Evolutionary conservation across 1,140 invertebrate species (phyloP).

Genomic region (Cyclargus thomasi): DNA sequence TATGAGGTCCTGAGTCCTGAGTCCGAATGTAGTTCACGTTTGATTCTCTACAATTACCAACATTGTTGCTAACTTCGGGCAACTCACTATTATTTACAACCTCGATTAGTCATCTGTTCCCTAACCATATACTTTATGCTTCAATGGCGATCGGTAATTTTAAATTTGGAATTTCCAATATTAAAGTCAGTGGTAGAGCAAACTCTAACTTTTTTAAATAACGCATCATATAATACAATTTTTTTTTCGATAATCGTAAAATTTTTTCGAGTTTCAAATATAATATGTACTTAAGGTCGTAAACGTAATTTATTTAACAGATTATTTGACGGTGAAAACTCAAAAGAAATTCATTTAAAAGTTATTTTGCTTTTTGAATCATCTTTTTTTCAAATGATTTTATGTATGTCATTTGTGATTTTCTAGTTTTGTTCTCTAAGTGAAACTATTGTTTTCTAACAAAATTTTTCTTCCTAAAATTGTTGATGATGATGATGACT

Average conservation of each 20-base stretch:
- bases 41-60: conserved; percentile 27
- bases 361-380: too few relatives aligned
- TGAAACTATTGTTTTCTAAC: background rate
- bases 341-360: too few relatives aligned
- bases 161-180: background rate
- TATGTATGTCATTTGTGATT: too few relatives aligned
- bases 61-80: conserved; percentile 26
- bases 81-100: conserved; percentile 24
- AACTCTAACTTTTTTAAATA: background rate
- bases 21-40: conserved; percentile 25
- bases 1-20: too few relatives aligned
- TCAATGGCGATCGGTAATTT: background rate
- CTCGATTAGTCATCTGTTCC: conserved; percentile 23
- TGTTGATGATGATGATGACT: conserved; percentile 14
- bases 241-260: too few relatives aligned
- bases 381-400: too few relatives aligned
- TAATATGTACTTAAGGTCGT: too few relatives aligned
- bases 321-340: too few relatives aligned
- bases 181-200: background rate
- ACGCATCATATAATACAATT: too few relatives aligned
- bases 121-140: background rate
- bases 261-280: too few relatives aligned
- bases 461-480: too few relatives aligned
- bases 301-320: too few relatives aligned
- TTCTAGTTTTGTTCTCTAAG: background rate